Percentiles rank a stretch among this genome's conserved stretches.
Conservation (phyloP, 2,888 invertebrate genomes). For the Sesia apiformis region DNA sequence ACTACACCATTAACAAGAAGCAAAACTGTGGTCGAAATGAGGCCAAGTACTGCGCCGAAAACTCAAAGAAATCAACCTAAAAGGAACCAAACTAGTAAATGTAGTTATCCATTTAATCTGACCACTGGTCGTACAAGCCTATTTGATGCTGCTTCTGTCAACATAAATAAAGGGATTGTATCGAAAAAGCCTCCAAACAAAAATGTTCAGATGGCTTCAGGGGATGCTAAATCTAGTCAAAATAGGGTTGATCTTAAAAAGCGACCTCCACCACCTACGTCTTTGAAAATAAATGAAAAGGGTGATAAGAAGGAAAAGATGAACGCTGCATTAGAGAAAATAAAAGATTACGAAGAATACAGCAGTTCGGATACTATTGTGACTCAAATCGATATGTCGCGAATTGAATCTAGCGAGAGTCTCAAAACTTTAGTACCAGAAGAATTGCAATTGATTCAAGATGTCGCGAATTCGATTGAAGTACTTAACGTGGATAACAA, state of each 20-base stretch:
- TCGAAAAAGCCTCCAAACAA: conserved; percentile 33
- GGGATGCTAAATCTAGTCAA: conserved; percentile 36
- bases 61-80: conserved; percentile 36
- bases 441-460: conserved; percentile 30
- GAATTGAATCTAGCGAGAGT: conserved; percentile 67
- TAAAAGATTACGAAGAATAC: conserved; percentile 53
- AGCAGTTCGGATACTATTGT: conserved; percentile 76
- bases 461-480: conserved; percentile 60
- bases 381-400: conserved; percentile 52
- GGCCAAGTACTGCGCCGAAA: conserved; percentile 32
- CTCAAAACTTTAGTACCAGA: conserved; percentile 66
- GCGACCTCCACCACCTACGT: conserved; percentile 38
- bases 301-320: conserved; percentile 36
- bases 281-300: conserved; percentile 49
- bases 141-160: conserved; percentile 40
- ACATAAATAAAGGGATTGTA: conserved; percentile 24
- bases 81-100: conserved; percentile 50
- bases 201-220: conserved; percentile 37
- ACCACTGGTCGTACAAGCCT: conserved; percentile 63
- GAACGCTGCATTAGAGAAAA: conserved; percentile 34
- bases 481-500: conserved; percentile 55
- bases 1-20: conserved; percentile 42
- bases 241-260: conserved; percentile 42
- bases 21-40: conserved; percentile 63
- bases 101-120: conserved; percentile 68